phyloP scores from a whole-genome alignment of 2,888 invertebrate species.

The Phengaris alcon region DNA sequence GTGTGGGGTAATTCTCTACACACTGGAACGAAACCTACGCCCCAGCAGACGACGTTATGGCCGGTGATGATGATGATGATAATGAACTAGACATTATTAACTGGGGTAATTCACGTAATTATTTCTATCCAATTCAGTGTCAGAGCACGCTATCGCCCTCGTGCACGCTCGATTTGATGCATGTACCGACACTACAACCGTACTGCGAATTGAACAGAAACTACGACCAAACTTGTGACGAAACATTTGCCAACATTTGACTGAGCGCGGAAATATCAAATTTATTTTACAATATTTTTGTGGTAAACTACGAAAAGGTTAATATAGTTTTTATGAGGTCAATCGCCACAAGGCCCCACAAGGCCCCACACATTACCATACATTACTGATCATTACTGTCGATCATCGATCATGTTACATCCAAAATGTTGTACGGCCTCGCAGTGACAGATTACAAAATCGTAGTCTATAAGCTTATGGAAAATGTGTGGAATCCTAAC shows the following conservation, averaged over 20 bases:
- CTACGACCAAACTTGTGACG: neutral
- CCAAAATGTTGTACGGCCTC: constrained; percentile 14
- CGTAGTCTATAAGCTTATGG: neutral
- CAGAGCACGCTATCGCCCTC: too few species aligned
- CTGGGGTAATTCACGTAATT: too few species aligned
- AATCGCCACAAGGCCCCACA: neutral
- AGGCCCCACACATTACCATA: constrained; percentile 7
- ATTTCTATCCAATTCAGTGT: too few species aligned
- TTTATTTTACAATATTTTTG: neutral
- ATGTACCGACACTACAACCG: too few species aligned
- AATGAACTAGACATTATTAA: too few species aligned
- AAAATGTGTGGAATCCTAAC: neutral
- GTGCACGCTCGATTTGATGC: too few species aligned
- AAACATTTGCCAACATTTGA: neutral
- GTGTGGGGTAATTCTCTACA: too few species aligned
- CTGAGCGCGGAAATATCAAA: neutral
- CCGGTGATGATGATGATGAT: too few species aligned
- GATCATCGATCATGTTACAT: constrained; percentile 9
- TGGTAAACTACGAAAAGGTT: constrained; percentile 11
- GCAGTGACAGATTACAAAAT: constrained; percentile 2
- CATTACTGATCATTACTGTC: constrained; percentile 4
- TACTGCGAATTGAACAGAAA: neutral
- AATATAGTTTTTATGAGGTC: constrained; percentile 15
- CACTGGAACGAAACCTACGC: too few species aligned
- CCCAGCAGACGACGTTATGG: too few species aligned